A percentile compares a stretch with the other conserved stretches of the same genome.
Evolutionary conservation across 2,113 vertebrate species (phyloP).

Genomic region (Mustelus asterias): DNA sequence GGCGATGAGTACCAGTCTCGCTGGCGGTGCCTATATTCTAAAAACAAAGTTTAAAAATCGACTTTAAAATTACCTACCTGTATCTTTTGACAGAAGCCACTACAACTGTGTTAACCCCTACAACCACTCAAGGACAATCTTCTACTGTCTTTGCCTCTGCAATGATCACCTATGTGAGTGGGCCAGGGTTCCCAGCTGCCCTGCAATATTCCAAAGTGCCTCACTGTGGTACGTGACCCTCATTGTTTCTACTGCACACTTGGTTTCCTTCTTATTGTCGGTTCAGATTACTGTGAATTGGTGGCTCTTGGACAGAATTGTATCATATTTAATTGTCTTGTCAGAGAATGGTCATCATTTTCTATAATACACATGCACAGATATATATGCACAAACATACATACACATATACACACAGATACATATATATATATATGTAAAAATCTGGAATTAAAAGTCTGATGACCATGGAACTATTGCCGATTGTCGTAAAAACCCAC

Average conservation of each 20-base stretch:
- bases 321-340: neutral
- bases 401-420: neutral
- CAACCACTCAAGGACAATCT: neutral
- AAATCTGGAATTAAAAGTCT: too few relatives aligned
- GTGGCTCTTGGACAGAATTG: neutral
- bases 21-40: neutral
- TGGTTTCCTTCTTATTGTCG: neutral
- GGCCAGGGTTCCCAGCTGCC: neutral
- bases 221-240: neutral
- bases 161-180: conserved; percentile 9
- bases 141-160: conserved; percentile 8
- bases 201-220: neutral
- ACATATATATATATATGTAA: neutral
- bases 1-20: neutral
- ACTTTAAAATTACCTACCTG: neutral
- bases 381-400: neutral
- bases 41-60: neutral
- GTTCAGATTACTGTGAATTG: neutral
- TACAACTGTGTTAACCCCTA: neutral
- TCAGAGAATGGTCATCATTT: neutral
- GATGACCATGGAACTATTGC: too few relatives aligned
- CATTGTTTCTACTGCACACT: too few relatives aligned
- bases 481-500: too few relatives aligned
- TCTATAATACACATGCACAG: neutral
- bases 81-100: conserved; percentile 4